Evolutionary conservation across 1,140 invertebrate species (phyloP), one percentile per base, ranked within the genome.

Genomic region (Drosophila sp.): DNA sequence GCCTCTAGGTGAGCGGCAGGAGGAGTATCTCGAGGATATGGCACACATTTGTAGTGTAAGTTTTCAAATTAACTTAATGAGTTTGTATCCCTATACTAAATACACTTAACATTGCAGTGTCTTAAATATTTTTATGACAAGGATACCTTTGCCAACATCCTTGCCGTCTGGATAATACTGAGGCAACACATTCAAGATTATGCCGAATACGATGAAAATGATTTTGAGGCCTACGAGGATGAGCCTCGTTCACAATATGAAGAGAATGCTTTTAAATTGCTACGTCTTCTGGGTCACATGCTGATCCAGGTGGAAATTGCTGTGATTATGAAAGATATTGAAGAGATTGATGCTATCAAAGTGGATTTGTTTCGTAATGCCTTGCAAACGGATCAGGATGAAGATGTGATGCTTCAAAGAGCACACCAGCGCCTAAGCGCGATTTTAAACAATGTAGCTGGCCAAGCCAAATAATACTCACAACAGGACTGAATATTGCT

Each of bases 11-110:
- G 82, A 89, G 27, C 75, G 82, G 0, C 82, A 87, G 50, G 82
- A 86, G 41, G 82, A 87, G 34, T 89, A 89, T 21, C 65, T 87
- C 1, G 91, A 92, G 36, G 91, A 84, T 40, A n/a, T 92, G 45
- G 89, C 84, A 9, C 89, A 92, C 54, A 78, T 92, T 34, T 80
- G 87, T 38, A 80, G 76, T 51, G 89, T 91, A 50, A 77, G 79
- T 45, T 43, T 38, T 14, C 1, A 0, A 7, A 7, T 9, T 0
- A 0, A 6, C 0, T 0, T 7, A 0, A 0, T 29, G 7, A 16
- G 16, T 18, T 13, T 7, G 9, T 1, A 45, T 9, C 41, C 0
- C 2, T 0, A n/a, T 6, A 21, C 3, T 4, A n/a, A 45, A 41
- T 7, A 7, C 5, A 6, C 1, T 25, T 16, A 56, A 25, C 0